Base-by-base conservation (phyloP, 1,140 invertebrate genomes). In the Muscidifurax raptorellus region DNA sequence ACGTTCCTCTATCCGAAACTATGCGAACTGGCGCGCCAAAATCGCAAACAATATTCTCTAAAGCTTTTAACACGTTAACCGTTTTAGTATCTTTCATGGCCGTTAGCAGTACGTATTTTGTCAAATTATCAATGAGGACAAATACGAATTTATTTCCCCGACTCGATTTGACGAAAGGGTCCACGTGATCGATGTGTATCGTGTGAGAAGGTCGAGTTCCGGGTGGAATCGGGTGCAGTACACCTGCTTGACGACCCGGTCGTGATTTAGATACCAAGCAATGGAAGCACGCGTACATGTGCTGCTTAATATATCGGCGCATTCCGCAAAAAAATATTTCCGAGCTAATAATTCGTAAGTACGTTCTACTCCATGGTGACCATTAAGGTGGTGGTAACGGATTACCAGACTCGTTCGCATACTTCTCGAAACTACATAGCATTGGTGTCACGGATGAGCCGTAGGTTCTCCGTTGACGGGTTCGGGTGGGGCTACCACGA, bases 381-480 rank as follows among this genome's bases (percentile, higher is more conserved):
- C 74, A 27, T 44, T 30, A 22, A 86, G 15, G 28, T 88, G 86
- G 52, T 87, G 87, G 59, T 44, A 77, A 67, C 71, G 78, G 18
- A 88, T 83, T 0, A 83, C 71, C 13, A 87, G 30, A 4, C 76
- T 52, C 66, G 87, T 86, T 69, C 77, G 75, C 83, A 87, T 85
- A 15, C 30, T 40, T 13, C 28, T 25, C 0, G 82, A 83, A 12
- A 86, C 85, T 52, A 80, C 69, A 80, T 86, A 87, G 28, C 84
- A 52, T 32, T 28, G n/a, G 12, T n/a, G n/a, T n/a, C n/a, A n/a
- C n/a, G n/a, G n/a, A n/a, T n/a, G n/a, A n/a, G n/a, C n/a, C n/a
- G n/a, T n/a, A n/a, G n/a, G n/a, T n/a, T n/a, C n/a, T n/a, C n/a
- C n/a, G n/a, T n/a, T n/a, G n/a, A n/a, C n/a, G n/a, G n/a, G n/a